phyloP scores from a whole-genome alignment of 2,113 vertebrate genomes.

The Ammodytes dubius region DNA sequence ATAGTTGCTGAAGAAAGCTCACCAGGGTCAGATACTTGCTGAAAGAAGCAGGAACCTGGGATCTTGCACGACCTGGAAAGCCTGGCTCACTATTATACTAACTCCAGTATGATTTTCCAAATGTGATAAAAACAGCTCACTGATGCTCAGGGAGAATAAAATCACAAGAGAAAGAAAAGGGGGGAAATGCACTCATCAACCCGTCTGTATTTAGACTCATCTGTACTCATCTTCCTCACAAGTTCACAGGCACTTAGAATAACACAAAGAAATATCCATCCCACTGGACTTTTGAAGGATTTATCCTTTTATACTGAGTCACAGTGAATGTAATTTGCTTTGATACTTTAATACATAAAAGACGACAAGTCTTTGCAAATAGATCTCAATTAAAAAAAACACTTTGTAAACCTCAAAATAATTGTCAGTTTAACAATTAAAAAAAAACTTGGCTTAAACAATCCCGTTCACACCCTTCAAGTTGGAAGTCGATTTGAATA shows the following conservation, averaged over 20 bases:
- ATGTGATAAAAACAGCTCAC: neutral
- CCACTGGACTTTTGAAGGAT: slow-evolving; percentile 25
- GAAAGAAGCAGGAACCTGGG: neutral
- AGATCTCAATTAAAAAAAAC: neutral
- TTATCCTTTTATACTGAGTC: slow-evolving; percentile 29
- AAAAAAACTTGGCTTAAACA: neutral
- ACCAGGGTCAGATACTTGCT: neutral
- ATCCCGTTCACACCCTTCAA: neutral
- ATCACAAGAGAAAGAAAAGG: neutral
- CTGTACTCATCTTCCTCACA: slow-evolving; percentile 1
- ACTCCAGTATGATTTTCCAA: neutral
- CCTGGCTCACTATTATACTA: neutral
- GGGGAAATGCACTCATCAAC: neutral
- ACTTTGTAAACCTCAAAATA: neutral
- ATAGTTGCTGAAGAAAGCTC: slow-evolving; percentile 1
- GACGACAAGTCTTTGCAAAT: neutral
- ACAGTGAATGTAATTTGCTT: slow-evolving; percentile 13
- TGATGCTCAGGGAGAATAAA: slow-evolving; percentile 1
- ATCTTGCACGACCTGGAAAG: slow-evolving; percentile 1
- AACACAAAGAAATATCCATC: slow-evolving; percentile 5
- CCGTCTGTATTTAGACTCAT: neutral
- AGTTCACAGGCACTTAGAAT: slow-evolving; percentile 7
- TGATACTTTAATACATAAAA: neutral
- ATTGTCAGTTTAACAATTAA: neutral
- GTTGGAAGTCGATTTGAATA: neutral